Evolutionary conservation across 2,888 invertebrate genomes (phyloP).

Genomic region (Napeogenes sylphis): DNA sequence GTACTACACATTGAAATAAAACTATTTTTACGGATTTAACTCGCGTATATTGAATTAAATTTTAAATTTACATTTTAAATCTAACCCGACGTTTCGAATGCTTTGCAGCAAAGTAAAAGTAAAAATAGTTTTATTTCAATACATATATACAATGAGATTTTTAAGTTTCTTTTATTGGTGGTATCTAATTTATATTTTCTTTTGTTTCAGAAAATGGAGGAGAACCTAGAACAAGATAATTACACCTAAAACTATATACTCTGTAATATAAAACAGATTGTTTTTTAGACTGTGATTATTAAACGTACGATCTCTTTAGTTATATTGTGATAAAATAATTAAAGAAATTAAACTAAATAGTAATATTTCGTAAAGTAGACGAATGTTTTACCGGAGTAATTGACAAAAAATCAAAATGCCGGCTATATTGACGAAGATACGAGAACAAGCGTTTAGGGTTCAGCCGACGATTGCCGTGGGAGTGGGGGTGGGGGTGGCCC

Average conservation of each 20-base stretch:
- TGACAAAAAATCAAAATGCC: conserved; percentile 54
- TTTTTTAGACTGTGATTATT: not conserved
- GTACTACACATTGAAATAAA: too few species aligned
- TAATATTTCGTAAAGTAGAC: conserved; percentile 10
- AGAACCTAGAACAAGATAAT: conserved; percentile 22
- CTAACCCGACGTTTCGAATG: too few species aligned
- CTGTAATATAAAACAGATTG: not conserved
- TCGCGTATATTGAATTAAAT: too few species aligned
- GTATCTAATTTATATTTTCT: conserved; percentile 8
- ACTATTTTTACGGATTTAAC: too few species aligned
- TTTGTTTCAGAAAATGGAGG: conserved; percentile 66
- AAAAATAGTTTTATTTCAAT: too few species aligned
- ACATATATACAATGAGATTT: too few species aligned
- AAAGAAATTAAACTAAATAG: conserved; percentile 6
- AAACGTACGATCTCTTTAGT: conserved; percentile 1
- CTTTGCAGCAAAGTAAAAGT: too few species aligned
- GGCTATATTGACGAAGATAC: conserved; percentile 67
- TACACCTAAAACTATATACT: not conserved
- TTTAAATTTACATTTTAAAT: too few species aligned
- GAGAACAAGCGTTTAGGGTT: conserved; percentile 66
- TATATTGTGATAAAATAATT: not conserved
- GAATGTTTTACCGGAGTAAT: not conserved
- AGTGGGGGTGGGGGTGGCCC: conserved; percentile 66
- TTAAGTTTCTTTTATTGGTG: too few species aligned
- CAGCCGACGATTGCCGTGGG: conserved; percentile 64